Conservation (phyloP, 1,140 invertebrate species). For the Zeugodacus cucurbitae region DNA sequence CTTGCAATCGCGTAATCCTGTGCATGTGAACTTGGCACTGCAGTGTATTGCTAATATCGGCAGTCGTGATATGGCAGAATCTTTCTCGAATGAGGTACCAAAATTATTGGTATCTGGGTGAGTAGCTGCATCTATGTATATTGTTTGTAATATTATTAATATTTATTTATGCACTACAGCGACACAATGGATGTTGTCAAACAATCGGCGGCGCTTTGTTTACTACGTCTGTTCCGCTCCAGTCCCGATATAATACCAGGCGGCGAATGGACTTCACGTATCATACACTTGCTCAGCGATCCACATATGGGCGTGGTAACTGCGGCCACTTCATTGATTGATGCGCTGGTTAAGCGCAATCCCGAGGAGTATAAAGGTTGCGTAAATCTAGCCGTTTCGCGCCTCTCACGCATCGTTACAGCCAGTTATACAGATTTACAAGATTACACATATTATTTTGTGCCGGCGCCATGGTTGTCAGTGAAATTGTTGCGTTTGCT, state of each 20-base stretch:
- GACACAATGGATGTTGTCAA: slow-evolving; percentile 99
- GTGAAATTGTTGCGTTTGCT: slow-evolving; percentile 96
- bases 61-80: slow-evolving; percentile 99
- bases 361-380: slow-evolving; percentile 99
- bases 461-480: slow-evolving; percentile 99
- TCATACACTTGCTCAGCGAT: slow-evolving; percentile 98
- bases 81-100: slow-evolving; percentile 97
- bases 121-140: slow-evolving; percentile 49
- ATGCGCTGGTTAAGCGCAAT: slow-evolving; percentile 97
- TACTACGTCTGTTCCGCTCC: slow-evolving; percentile 92
- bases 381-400: slow-evolving; percentile 96
- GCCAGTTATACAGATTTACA: slow-evolving; percentile 98
- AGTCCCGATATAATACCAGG: slow-evolving; percentile 95
- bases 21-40: slow-evolving; percentile 98
- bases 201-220: slow-evolving; percentile 97
- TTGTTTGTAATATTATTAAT: background rate
- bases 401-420: slow-evolving; percentile 96
- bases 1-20: slow-evolving; percentile 94
- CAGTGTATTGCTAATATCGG: slow-evolving; percentile 99
- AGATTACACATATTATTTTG: slow-evolving; percentile 99
- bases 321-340: slow-evolving; percentile 96
- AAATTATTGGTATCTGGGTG: slow-evolving; percentile 97
- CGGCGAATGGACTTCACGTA: slow-evolving; percentile 98
- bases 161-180: slow-evolving; percentile 67
- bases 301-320: slow-evolving; percentile 99